phyloP scores from a whole-genome alignment of 1,140 invertebrate species.

The Drosophila dunni region DNA sequence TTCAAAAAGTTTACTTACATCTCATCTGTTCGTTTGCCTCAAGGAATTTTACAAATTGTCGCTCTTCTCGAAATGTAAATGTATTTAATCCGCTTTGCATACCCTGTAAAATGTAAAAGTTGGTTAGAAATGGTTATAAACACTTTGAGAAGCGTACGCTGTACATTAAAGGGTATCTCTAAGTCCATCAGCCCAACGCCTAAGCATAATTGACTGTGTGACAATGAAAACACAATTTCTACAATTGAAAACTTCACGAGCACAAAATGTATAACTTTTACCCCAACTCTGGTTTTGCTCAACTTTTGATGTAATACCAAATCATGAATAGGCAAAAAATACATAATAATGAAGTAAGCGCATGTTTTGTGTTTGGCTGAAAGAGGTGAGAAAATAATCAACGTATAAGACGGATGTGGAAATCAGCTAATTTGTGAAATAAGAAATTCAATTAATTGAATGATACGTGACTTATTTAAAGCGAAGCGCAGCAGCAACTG shows the following conservation, averaged over 20 bases:
- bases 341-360: neutral
- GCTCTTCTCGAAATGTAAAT: neutral
- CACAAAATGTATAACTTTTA: neutral
- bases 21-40: no score
- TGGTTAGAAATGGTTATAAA: neutral
- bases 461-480: slow-evolving; percentile 20
- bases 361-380: neutral
- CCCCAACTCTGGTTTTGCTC: neutral
- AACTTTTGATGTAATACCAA: slow-evolving; percentile 12
- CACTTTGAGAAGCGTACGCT: neutral
- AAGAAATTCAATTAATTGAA: slow-evolving; percentile 40
- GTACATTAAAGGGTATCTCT: neutral
- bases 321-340: slow-evolving; percentile 23
- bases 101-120: neutral
- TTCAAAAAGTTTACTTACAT: neutral
- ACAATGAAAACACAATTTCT: neutral
- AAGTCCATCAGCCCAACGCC: neutral
- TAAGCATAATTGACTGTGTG: slow-evolving; percentile 2
- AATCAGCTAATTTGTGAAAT: slow-evolving; percentile 41
- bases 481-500: neutral
- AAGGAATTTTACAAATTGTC: no score
- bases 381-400: slow-evolving; percentile 12
- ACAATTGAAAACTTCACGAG: neutral
- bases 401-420: slow-evolving; percentile 16
- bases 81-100: slow-evolving; percentile 6